These are phyloP conservation scores for Platyscapa corneri DNA, from an alignment of 1,140 invertebrate species.

Conservation along the genomic window DNA sequence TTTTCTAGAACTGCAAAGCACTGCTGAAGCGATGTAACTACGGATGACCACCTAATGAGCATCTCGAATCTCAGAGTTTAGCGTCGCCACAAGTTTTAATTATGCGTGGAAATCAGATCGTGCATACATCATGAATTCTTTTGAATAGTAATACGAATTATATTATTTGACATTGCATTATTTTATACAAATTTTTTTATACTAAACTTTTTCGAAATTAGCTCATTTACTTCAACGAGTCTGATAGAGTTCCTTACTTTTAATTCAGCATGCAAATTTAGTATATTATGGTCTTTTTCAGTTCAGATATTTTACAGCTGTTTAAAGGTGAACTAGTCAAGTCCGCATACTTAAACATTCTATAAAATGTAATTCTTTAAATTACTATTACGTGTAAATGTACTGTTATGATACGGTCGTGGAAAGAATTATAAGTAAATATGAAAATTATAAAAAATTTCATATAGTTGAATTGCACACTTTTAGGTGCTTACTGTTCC, in stretches of 20 bases:
- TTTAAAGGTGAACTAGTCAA: neutral
- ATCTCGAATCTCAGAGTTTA: conserved; percentile 14
- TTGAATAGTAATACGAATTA: neutral
- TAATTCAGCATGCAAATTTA: conserved; percentile 5
- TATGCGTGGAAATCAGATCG: neutral
- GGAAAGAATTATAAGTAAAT: too few relatives aligned
- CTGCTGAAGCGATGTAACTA: neutral
- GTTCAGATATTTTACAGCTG: neutral
- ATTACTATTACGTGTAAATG: neutral
- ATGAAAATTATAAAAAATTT: too few relatives aligned
- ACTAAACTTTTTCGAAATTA: neutral
- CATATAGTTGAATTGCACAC: too few relatives aligned
- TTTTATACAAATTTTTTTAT: too few relatives aligned
- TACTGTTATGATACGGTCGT: too few relatives aligned
- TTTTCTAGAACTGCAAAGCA: neutral
- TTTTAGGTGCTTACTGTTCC: too few relatives aligned
- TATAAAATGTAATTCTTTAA: conserved; percentile 2
- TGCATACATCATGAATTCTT: neutral
- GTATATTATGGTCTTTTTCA: neutral
- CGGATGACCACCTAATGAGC: conserved; percentile 25
- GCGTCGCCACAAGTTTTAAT: neutral
- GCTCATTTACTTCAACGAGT: neutral
- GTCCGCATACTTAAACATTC: neutral
- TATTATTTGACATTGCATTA: neutral
- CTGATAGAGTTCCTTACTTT: neutral